These are phyloP conservation scores for Dasyornis broadbenti DNA, from an alignment of 2,113 vertebrate genomes.

Conservation along the genomic window DNA sequence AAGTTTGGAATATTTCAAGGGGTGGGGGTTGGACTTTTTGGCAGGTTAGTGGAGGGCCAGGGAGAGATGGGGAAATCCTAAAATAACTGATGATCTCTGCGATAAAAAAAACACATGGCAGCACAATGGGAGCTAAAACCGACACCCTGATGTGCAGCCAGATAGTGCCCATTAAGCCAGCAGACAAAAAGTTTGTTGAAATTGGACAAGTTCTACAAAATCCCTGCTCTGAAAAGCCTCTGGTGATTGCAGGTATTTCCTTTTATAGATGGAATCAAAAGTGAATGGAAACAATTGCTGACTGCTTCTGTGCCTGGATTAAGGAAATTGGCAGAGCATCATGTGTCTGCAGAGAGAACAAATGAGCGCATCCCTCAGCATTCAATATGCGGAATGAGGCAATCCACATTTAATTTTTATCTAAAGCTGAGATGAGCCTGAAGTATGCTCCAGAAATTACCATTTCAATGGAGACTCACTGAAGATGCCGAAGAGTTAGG, in stretches of 20 bases:
- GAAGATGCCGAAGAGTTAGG: slow-evolving; percentile 35
- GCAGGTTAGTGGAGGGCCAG: background rate
- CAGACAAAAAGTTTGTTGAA: slow-evolving; percentile 56
- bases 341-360: slow-evolving; percentile 45
- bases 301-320: slow-evolving; percentile 55
- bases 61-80: background rate
- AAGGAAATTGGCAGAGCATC: slow-evolving; percentile 61
- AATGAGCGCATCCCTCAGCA: slow-evolving; percentile 43
- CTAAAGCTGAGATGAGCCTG: slow-evolving; percentile 55
- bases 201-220: slow-evolving; percentile 40
- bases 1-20: background rate
- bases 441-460: slow-evolving; percentile 53
- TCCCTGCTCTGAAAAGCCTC: slow-evolving; percentile 37
- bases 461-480: slow-evolving; percentile 49
- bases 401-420: slow-evolving; percentile 61
- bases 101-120: slow-evolving; percentile 21
- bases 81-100: background rate
- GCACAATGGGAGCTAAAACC: slow-evolving; percentile 30
- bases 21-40: background rate
- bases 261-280: slow-evolving; percentile 53
- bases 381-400: slow-evolving; percentile 51
- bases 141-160: slow-evolving; percentile 18
- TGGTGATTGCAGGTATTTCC: slow-evolving; percentile 60
- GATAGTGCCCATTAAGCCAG: slow-evolving; percentile 43
- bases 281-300: slow-evolving; percentile 58